Percentiles rank a stretch among this genome's conserved stretches.
Evolutionary conservation across 2,113 vertebrate genomes (phyloP).

Genomic region (Silurus meridionalis): DNA sequence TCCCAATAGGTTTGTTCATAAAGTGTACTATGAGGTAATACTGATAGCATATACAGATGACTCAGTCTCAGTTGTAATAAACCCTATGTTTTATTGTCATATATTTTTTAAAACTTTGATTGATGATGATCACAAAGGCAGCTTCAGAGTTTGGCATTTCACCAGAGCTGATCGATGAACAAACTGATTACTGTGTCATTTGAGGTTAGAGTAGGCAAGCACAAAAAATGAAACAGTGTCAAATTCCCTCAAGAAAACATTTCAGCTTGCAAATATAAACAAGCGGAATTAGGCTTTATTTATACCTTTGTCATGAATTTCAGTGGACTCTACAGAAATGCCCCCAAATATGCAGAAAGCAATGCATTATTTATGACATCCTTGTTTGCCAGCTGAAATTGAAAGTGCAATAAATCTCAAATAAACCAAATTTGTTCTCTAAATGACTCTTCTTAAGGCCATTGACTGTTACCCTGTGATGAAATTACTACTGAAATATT

Average conservation of each 20-base stretch:
- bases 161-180: background rate
- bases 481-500: constrained; percentile 18
- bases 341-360: constrained; percentile 25
- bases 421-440: constrained; percentile 32
- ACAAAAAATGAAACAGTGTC: constrained; percentile 5
- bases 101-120: constrained; percentile 3
- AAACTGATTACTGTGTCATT: background rate
- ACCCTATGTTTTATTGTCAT: background rate
- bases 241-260: constrained; percentile 24
- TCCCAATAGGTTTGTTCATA: too few relatives aligned
- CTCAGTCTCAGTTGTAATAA: background rate
- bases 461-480: background rate
- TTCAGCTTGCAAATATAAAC: constrained; percentile 29
- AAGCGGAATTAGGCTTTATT: constrained; percentile 26
- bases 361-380: constrained; percentile 53
- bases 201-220: background rate
- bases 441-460: constrained; percentile 5
- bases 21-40: constrained; percentile 2
- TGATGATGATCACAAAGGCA: constrained; percentile 1
- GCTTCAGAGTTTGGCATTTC: background rate
- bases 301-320: constrained; percentile 46
- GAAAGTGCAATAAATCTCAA: constrained; percentile 47
- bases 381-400: constrained; percentile 53
- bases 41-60: background rate
- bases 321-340: constrained; percentile 30